Base-by-base conservation (phyloP, 2,888 invertebrate species). In the Stenodema calcarata region DNA sequence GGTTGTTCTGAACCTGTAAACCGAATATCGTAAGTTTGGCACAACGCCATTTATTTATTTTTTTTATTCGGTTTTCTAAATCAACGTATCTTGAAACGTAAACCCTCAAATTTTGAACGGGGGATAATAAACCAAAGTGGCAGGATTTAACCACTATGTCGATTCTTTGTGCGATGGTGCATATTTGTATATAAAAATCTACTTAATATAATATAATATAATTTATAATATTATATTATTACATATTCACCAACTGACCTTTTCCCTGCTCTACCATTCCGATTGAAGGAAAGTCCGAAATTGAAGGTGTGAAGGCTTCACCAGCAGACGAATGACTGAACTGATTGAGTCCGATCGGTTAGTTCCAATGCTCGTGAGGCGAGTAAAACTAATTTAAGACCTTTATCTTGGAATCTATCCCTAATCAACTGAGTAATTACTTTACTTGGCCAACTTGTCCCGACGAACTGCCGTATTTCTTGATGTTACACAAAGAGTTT, bases 361-460 rank as follows among this genome's bases (percentile, higher is more conserved):
- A 27, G 73, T 44, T 82, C 35, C 27, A 47, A 28, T 80, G 30
- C 18, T 80, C 18, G 50, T 54, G 44, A 9, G 73, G 73, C 27
- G n/a, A 75, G 27, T n/a, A 27, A 82, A 82, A 82, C 82, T 69
- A 18, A 82, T 82, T 82, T 42, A 82, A 82, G 82, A 62, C 82
- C 12, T 35, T 41, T 82, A 82, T 82, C 82, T 73, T 44, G 14
- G 73, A 42, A 73, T 84, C 82, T 84, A 69, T 82, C 12, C 35
- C 75, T 84, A 84, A 84, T 84, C 84, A 18, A n/a, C 84, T 84
- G 84, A 84, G 30, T 84, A 84, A 84, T 84, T 42, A 84, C 28
- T 23, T 23, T 23, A 62, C 62, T 62, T 62, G 62, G 62, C 62
- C 62, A 62, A 62, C 62, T 18, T 23, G 2, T 23, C 62, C 18